These are phyloP conservation scores for Nudaria mundana DNA, from an alignment of 2,888 invertebrate species.

Conservation along the genomic window DNA sequence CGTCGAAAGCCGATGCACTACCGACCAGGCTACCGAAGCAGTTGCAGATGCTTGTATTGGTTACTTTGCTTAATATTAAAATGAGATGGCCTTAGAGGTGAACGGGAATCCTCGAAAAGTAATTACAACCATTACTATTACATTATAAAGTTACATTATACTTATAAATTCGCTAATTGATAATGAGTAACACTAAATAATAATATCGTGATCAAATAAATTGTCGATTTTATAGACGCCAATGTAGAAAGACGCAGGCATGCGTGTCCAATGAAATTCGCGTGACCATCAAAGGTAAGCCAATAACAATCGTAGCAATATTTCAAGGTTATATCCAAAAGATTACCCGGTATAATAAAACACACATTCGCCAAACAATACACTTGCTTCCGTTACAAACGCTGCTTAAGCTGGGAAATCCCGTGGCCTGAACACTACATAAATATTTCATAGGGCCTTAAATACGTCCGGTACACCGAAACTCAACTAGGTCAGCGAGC, in stretches of 20 bases:
- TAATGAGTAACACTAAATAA: too few species aligned
- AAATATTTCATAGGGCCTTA: slow-evolving; percentile 18
- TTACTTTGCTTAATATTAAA: too few species aligned
- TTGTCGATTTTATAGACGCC: neutral
- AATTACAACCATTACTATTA: too few species aligned
- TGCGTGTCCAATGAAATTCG: neutral
- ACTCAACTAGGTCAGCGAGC: slow-evolving; percentile 43
- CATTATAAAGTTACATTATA: too few species aligned
- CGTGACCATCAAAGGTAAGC: neutral
- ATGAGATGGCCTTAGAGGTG: too few species aligned
- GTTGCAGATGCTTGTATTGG: too few species aligned
- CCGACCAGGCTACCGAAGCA: too few species aligned
- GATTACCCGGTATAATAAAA: neutral
- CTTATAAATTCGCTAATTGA: too few species aligned
- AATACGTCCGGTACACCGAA: slow-evolving; percentile 23
- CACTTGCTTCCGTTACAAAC: slow-evolving; percentile 1
- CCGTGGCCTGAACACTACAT: slow-evolving; percentile 9
- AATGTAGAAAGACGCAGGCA: neutral
- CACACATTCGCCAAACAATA: neutral
- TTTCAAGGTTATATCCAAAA: neutral
- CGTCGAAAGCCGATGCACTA: too few species aligned
- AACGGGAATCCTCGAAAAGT: too few species aligned
- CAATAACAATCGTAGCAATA: neutral
- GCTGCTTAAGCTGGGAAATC: slow-evolving; percentile 4
- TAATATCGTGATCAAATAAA: too few species aligned